Percentiles rank a stretch among this genome's conserved stretches.
phyloP scores from a whole-genome alignment of 1,140 invertebrate genomes.

The Drosophila insularis region DNA sequence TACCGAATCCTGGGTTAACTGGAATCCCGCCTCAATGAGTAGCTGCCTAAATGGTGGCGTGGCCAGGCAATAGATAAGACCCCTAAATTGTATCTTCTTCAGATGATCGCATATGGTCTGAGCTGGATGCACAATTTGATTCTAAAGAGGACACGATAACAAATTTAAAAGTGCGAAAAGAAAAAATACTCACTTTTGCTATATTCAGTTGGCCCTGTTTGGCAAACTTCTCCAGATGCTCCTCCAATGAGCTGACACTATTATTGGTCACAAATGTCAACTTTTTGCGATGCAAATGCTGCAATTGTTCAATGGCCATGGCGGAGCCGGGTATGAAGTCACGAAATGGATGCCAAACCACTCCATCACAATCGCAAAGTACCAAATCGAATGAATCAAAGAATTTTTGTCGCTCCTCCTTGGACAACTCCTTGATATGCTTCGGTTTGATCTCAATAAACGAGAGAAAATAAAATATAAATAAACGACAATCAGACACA shows the following conservation, averaged over 20 bases:
- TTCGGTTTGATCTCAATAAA: constrained; percentile 28
- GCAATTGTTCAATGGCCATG: constrained; percentile 84
- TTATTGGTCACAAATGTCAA: constrained; percentile 90
- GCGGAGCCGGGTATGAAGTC: constrained; percentile 84
- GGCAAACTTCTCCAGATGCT: constrained; percentile 72
- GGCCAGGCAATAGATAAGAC: constrained; percentile 82
- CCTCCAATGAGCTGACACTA: constrained; percentile 81
- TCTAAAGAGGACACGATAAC: constrained; percentile 12
- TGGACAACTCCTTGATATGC: constrained; percentile 50
- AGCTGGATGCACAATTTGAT: constrained; percentile 82
- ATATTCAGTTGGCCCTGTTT: constrained; percentile 32
- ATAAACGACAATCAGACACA: no score
- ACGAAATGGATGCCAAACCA: constrained; percentile 84
- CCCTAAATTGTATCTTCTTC: constrained; percentile 82
- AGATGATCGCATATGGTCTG: constrained; percentile 82
- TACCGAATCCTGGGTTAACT: constrained; percentile 82
- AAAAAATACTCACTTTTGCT: constrained; percentile 20
- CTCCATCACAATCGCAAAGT: constrained; percentile 84
- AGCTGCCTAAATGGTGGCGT: constrained; percentile 60
- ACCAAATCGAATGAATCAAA: constrained; percentile 82
- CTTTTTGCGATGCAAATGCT: constrained; percentile 85
- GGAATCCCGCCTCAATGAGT: constrained; percentile 80
- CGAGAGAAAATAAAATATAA: no score
- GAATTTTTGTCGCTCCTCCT: constrained; percentile 67
- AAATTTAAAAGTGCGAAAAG: background rate